A percentile compares a stretch with the other conserved stretches of the same genome.
Evolutionary conservation across 2,797 vertebrate genomes (phyloP).

Genomic region (Potorous gilbertii): DNA sequence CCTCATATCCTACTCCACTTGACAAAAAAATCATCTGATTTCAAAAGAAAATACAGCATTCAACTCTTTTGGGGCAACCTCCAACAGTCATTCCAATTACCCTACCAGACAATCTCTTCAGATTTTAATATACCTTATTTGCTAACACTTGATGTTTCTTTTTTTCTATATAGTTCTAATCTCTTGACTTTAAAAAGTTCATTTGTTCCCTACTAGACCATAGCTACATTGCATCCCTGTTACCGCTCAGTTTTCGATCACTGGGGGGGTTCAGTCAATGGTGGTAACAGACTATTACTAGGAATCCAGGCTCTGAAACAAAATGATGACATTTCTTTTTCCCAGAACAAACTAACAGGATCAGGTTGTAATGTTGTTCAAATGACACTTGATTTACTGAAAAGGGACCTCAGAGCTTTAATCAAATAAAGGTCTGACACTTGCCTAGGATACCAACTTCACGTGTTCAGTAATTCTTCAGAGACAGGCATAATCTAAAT

Average conservation of each 20-base stretch:
- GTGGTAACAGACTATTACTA: constrained; percentile 44
- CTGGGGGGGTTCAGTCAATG: constrained; percentile 25
- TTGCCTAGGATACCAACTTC: constrained; percentile 51
- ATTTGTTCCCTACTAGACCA: not conserved
- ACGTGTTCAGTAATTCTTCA: constrained; percentile 38
- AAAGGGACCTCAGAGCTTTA: constrained; percentile 47
- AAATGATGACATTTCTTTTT: constrained; percentile 26
- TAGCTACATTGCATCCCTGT: not conserved
- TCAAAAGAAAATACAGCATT: not conserved
- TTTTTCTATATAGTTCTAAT: not conserved
- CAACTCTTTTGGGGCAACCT: not conserved
- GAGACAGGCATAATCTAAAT: constrained; percentile 28
- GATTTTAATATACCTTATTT: not conserved
- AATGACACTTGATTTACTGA: constrained; percentile 49
- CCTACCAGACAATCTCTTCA: not conserved
- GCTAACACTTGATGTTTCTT: not conserved
- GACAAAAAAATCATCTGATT: not conserved
- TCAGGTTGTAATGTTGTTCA: not conserved
- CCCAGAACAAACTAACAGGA: not conserved
- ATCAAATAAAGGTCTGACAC: constrained; percentile 46
- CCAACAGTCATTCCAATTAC: not conserved
- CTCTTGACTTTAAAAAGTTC: not conserved
- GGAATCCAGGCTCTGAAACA: constrained; percentile 3
- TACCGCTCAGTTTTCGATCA: not conserved
- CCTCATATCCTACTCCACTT: not conserved